phyloP scores from a whole-genome alignment of 64 coral and sea anemone species.

The Montipora sp. region DNA sequence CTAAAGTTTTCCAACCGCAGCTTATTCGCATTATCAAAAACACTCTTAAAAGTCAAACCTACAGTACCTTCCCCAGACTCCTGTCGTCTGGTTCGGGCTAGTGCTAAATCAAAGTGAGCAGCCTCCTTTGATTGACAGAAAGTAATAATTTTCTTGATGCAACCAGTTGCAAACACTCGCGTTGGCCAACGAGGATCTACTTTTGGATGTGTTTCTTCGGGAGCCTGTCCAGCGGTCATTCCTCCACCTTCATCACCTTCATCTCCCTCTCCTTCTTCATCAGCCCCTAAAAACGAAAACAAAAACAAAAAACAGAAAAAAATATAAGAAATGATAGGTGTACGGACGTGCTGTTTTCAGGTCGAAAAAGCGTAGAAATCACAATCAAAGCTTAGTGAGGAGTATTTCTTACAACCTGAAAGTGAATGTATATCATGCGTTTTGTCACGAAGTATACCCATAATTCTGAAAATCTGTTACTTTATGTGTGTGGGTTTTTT shows the following conservation, averaged over 20 bases:
- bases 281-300: constrained; percentile 31
- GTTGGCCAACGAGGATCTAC: constrained; percentile 98
- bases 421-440: too few species aligned
- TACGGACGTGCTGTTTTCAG: neutral
- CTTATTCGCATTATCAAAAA: too few species aligned
- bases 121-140: constrained; percentile 82
- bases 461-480: too few species aligned
- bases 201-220: constrained; percentile 94
- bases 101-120: constrained; percentile 90
- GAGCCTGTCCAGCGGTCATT: constrained; percentile 76
- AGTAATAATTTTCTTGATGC: constrained; percentile 92
- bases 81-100: constrained; percentile 70
- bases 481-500: too few species aligned
- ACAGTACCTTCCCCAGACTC: constrained; percentile 83
- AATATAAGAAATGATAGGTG: neutral
- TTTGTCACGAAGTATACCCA: too few species aligned
- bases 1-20: too few species aligned
- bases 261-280: constrained; percentile 80
- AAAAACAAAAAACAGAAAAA: neutral
- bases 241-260: constrained; percentile 90
- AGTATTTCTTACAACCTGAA: too few species aligned
- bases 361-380: too few species aligned
- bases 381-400: too few species aligned
- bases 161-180: constrained; percentile 92
- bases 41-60: neutral